phyloP scores from a whole-genome alignment of 2,797 vertebrate genomes.

The Lacerta viridis region DNA sequence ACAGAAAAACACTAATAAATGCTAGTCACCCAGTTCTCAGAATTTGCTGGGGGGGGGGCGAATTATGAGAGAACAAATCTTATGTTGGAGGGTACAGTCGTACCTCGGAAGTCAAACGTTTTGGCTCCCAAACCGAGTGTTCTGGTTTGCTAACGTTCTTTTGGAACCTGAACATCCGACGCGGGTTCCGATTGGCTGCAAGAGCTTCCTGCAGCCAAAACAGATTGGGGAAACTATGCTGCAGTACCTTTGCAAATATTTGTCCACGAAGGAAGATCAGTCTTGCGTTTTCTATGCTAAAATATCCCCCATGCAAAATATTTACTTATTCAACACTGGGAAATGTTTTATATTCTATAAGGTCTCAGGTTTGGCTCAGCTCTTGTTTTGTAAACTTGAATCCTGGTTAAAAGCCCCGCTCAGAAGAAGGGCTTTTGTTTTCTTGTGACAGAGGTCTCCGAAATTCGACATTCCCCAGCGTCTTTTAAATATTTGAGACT shows the following conservation, averaged over 20 bases:
- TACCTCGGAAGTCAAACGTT: accelerated
- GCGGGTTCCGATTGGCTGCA: no score
- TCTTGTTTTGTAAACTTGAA: constrained; percentile 18
- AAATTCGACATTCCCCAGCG: constrained; percentile 7
- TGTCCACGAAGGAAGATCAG: neutral
- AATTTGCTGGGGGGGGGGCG: neutral
- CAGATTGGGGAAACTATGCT: neutral
- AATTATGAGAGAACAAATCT: neutral
- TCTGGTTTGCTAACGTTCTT: no score
- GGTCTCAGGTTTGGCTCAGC: neutral
- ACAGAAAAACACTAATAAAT: constrained; percentile 16
- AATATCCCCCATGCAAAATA: constrained; percentile 16
- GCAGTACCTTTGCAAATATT: neutral
- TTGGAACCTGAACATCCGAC: no score
- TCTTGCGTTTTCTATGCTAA: neutral
- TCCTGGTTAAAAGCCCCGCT: neutral
- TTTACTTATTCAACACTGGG: constrained; percentile 6
- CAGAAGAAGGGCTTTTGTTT: neutral
- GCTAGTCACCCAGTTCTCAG: constrained; percentile 16
- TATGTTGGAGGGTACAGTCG: neutral
- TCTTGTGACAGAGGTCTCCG: neutral
- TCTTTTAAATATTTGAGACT: constrained; percentile 33
- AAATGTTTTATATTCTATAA: constrained; percentile 4
- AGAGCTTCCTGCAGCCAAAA: neutral
- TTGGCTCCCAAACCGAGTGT: no score